These are phyloP conservation scores for Vombatus ursinus DNA, from an alignment of 2,113 vertebrate species.

Conservation along the genomic window DNA sequence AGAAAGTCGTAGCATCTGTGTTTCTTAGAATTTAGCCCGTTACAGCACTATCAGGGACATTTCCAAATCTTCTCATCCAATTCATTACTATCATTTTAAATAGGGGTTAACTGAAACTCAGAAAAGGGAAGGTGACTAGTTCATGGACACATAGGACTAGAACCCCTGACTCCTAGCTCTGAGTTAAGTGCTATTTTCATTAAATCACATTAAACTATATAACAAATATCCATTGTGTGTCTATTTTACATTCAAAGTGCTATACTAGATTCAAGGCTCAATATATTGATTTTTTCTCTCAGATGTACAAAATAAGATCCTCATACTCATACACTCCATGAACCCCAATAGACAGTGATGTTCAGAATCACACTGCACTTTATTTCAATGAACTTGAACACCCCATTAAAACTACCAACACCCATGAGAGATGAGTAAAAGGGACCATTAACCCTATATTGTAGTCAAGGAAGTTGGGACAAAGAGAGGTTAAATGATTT, in stretches of 20 bases:
- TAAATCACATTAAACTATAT: background rate
- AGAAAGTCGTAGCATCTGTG: background rate
- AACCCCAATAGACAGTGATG: background rate
- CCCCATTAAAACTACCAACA: constrained; percentile 6
- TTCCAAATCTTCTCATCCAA: background rate
- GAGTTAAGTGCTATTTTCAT: background rate
- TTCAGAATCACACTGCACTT: background rate
- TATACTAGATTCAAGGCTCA: background rate
- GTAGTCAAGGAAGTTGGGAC: background rate
- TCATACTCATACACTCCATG: background rate
- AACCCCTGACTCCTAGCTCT: background rate
- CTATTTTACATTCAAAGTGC: background rate
- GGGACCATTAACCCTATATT: constrained; percentile 3
- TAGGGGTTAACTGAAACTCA: background rate
- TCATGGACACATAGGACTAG: background rate
- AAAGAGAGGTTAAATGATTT: constrained; percentile 32
- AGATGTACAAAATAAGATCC: background rate
- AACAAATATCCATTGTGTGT: background rate
- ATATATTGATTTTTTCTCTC: background rate
- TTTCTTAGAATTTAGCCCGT: background rate
- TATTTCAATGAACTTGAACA: background rate
- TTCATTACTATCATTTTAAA: background rate
- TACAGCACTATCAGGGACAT: background rate
- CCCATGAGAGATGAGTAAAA: constrained; percentile 1
- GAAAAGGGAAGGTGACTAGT: background rate